Evolutionary conservation across 2,888 invertebrate genomes (phyloP).

Genomic region (Nemotelus pantherinus): DNA sequence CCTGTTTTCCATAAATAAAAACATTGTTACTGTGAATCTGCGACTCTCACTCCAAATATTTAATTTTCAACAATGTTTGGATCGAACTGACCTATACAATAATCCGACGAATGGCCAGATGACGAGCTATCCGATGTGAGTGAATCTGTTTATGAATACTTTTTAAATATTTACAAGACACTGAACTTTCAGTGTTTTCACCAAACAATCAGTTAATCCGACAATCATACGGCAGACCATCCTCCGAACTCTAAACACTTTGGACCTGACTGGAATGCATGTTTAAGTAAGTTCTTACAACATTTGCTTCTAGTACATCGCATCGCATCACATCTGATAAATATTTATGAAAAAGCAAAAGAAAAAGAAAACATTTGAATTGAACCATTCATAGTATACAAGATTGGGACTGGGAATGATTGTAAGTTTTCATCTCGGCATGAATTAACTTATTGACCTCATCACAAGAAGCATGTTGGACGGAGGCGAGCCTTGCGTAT

Average conservation of each 20-base stretch:
- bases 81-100: constrained; percentile 41
- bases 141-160: constrained; percentile 45
- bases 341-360: constrained; percentile 41
- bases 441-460: constrained; percentile 7
- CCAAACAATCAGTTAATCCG: constrained; percentile 43
- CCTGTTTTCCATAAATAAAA: not conserved
- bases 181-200: constrained; percentile 46
- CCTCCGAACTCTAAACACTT: constrained; percentile 5
- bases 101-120: constrained; percentile 22
- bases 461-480: not conserved
- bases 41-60: constrained; percentile 35
- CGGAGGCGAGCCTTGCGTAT: not conserved
- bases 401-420: not conserved
- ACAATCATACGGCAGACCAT: constrained; percentile 3
- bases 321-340: constrained; percentile 16
- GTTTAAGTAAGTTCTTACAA: constrained; percentile 42
- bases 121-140: constrained; percentile 38
- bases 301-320: constrained; percentile 39
- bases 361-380: constrained; percentile 43
- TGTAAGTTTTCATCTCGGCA: not conserved
- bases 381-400: constrained; percentile 36
- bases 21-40: constrained; percentile 22
- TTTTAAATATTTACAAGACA: constrained; percentile 49
- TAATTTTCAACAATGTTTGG: constrained; percentile 38
- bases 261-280: not conserved